Conservation (phyloP, 2,888 invertebrate genomes). For the Dryocosmus kuriphilus region DNA sequence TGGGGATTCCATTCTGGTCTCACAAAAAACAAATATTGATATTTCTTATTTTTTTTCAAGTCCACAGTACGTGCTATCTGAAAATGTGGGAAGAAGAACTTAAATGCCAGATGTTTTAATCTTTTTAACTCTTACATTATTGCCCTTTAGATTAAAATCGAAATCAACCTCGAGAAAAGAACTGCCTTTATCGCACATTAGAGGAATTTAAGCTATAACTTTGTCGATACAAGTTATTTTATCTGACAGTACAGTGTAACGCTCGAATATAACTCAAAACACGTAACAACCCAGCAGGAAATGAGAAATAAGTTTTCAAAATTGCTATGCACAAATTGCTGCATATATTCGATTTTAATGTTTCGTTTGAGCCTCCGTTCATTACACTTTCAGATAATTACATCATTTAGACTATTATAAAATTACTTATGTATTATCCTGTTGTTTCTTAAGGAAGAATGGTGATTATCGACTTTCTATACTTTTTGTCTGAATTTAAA, state of each 20-base stretch:
- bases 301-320: neutral
- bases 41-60: neutral
- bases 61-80: neutral
- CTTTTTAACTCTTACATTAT: no score
- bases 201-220: neutral
- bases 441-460: no score
- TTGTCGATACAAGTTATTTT: neutral
- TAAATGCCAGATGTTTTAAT: neutral
- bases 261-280: neutral
- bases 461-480: no score
- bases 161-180: neutral
- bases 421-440: no score
- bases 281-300: neutral
- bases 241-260: neutral
- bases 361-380: neutral
- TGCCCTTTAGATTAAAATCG: no score
- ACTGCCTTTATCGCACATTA: neutral
- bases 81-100: neutral
- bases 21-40: conserved; percentile 1
- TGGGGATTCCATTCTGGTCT: neutral
- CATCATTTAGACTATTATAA: neutral
- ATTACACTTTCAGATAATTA: neutral
- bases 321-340: neutral
- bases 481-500: no score
- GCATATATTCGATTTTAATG: neutral